Evolutionary conservation across 1,140 invertebrate genomes (phyloP), one percentile per base, ranked within the genome.

Genomic region (Philopotamus ludificatus): DNA sequence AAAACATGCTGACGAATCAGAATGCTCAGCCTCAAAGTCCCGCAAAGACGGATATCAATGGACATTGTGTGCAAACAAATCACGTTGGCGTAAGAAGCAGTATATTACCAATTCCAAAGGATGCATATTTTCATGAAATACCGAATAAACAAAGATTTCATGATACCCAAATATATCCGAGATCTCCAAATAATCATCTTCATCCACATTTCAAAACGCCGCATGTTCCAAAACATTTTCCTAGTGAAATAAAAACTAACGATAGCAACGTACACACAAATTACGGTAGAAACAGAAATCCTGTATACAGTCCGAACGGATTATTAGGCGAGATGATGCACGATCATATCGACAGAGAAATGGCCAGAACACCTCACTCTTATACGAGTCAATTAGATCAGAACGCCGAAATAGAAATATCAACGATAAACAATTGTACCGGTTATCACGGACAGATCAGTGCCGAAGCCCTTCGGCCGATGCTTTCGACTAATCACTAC

Each of bases 121-220:
- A 84, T 72, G 83, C 83, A 2, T 84, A 84, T 70, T 84, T 84
- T 65, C 83, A 84, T 61, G 82, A 84, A 26, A 78, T 84, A 55
- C 80, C 83, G 0, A 82, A 83, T 71, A 72, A 75, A 67, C 75
- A 75, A 42, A 53, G 65, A 26, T 66, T 74, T 4, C 74, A 76
- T 54, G 75, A 77, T 47, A 77, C 76, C 63, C 73, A 76, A 25
- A 25, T 62, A 16, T 62, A 62, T 23, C 1, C 8, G n/a, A 41
- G 44, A 63, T 25, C 45, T 16, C 23, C 58, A 44, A 57, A 58
- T 45, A 63, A 70, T 41, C 58, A 70, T 39, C 21, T 49, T 20
- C 68, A 70, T 55, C 64, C 54, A 16, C 68, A 70, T 41, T 70
- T 66, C 49, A 63, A 66, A 44, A 64, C 59, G 41, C 39, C 41